Conservation (phyloP, 2,888 invertebrate species). For the Unio delphinus region DNA sequence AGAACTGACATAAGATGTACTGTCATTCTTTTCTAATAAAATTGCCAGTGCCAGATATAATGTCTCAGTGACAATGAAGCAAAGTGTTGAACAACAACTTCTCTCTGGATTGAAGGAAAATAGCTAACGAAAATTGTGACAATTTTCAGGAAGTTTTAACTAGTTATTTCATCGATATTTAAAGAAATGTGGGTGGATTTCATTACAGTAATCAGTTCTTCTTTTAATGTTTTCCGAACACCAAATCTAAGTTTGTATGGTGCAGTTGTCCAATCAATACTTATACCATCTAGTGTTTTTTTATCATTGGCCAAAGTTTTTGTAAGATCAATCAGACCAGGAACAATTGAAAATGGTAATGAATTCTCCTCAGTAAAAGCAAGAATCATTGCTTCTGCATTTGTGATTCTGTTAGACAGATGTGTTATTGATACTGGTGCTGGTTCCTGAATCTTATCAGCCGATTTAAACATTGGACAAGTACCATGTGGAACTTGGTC, state of each 20-base stretch:
- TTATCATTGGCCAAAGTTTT: conserved; percentile 11
- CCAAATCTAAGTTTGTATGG: conserved; percentile 16
- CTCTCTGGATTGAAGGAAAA: conserved; percentile 8
- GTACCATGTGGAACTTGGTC: too few relatives aligned
- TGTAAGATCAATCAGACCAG: conserved; percentile 7
- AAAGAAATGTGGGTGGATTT: conserved; percentile 11
- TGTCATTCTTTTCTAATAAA: conserved; percentile 18
- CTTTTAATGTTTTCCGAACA: conserved; percentile 7
- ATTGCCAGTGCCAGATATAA: conserved; percentile 15
- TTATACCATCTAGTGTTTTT: conserved; percentile 8
- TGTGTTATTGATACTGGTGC: not conserved
- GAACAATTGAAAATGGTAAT: conserved; percentile 9
- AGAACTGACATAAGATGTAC: conserved; percentile 40
- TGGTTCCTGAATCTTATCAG: too few relatives aligned
- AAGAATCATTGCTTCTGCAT: conserved; percentile 9
- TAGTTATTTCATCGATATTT: conserved; percentile 24
- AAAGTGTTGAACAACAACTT: conserved; percentile 27
- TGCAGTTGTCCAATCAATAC: conserved; percentile 13
- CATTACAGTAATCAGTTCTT: conserved; percentile 3
- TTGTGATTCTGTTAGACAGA: conserved; percentile 3
- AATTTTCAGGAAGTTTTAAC: conserved; percentile 17
- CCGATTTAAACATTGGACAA: too few relatives aligned
- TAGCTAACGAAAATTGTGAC: conserved; percentile 24
- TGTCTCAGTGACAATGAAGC: conserved; percentile 11
- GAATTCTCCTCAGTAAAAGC: conserved; percentile 10